Evolutionary conservation across 1,140 invertebrate species (phyloP).

Genomic region (Musca vetustissima): DNA sequence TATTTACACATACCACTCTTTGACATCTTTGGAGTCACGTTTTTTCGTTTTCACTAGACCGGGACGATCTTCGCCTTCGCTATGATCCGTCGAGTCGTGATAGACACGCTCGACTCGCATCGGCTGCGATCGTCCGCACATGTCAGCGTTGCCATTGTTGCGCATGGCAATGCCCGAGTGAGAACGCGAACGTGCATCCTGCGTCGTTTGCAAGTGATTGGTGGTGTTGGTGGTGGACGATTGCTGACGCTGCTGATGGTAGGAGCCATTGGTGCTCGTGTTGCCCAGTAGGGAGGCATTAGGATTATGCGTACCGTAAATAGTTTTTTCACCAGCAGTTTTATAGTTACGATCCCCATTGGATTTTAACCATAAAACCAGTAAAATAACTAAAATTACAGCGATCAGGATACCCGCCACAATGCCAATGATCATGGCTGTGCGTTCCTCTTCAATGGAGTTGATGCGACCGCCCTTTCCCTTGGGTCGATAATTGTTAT

Average conservation of each 20-base stretch:
- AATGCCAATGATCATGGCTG: slow-evolving; percentile 82
- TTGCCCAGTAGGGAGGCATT: slow-evolving; percentile 69
- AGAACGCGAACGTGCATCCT: slow-evolving; percentile 13
- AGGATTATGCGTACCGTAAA: slow-evolving; percentile 69
- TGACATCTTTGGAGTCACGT: slow-evolving; percentile 82
- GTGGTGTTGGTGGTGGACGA: not conserved
- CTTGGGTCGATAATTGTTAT: slow-evolving; percentile 48
- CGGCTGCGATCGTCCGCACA: slow-evolving; percentile 43
- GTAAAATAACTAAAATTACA: slow-evolving; percentile 85
- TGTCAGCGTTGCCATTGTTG: slow-evolving; percentile 43
- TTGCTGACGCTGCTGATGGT: slow-evolving; percentile 54
- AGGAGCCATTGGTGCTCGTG: slow-evolving; percentile 58
- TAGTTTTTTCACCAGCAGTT: slow-evolving; percentile 82
- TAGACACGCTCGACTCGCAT: slow-evolving; percentile 34
- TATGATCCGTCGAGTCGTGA: slow-evolving; percentile 25
- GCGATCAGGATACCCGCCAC: slow-evolving; percentile 89
- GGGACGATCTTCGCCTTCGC: slow-evolving; percentile 45
- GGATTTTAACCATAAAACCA: slow-evolving; percentile 83
- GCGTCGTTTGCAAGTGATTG: slow-evolving; percentile 1
- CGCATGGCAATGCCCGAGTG: slow-evolving; percentile 33
- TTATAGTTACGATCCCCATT: slow-evolving; percentile 86
- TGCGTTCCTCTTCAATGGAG: slow-evolving; percentile 71
- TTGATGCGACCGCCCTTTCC: slow-evolving; percentile 66
- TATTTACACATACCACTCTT: slow-evolving; percentile 85
- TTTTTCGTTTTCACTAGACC: slow-evolving; percentile 67